Evolutionary conservation across 2,113 vertebrate genomes (phyloP).

Genomic region (Microcebus griseorufus): DNA sequence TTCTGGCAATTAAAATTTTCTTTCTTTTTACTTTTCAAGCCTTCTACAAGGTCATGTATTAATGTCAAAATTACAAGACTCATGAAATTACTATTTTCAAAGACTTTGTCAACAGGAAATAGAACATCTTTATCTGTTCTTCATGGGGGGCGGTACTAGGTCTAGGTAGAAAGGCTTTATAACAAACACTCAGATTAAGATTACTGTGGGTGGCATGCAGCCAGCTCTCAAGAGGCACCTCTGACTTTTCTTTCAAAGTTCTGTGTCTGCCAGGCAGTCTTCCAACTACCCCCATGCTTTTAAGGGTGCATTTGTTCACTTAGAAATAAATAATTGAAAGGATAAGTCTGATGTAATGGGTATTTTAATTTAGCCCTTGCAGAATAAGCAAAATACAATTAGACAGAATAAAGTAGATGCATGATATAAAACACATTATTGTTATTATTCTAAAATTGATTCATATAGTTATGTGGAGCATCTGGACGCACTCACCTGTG

Average conservation of each 20-base stretch:
- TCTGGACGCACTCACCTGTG: neutral
- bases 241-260: neutral
- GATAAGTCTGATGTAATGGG: neutral
- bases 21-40: neutral
- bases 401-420: neutral
- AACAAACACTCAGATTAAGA: neutral
- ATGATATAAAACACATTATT: fast-evolving
- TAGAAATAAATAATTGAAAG: neutral
- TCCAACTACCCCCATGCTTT: fast-evolving
- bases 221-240: fast-evolving
- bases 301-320: neutral
- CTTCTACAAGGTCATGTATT: neutral
- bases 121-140: neutral
- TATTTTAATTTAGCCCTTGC: neutral
- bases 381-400: neutral
- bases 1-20: neutral
- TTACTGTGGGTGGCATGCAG: fast-evolving
- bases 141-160: neutral
- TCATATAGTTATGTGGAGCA: neutral
- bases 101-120: neutral
- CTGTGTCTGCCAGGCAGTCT: fast-evolving
- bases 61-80: neutral
- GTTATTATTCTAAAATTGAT: neutral
- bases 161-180: neutral
- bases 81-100: neutral